phyloP scores from a whole-genome alignment of 1,140 invertebrate species.

The Meloidogyne hapla region DNA sequence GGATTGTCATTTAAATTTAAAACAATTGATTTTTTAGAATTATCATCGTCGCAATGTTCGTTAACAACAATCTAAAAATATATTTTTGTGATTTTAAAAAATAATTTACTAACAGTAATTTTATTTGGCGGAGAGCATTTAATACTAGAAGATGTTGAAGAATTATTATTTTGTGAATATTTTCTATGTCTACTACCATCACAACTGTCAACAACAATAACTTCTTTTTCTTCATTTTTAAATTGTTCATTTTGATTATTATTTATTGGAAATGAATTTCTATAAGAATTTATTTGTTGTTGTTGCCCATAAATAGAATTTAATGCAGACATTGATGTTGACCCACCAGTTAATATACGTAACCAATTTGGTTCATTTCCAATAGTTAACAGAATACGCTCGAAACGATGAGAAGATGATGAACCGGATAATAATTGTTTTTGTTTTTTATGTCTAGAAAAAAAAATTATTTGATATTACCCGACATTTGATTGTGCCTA shows the following conservation, averaged over 20 bases:
- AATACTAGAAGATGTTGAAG: too few species aligned
- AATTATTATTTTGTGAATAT: too few species aligned
- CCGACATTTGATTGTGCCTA: too few species aligned
- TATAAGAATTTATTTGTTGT: background rate
- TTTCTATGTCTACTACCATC: too few species aligned
- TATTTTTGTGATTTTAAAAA: background rate
- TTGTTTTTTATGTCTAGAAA: slow-evolving; percentile 52
- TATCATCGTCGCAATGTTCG: background rate
- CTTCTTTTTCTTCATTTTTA: background rate
- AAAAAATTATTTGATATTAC: background rate
- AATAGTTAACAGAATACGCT: slow-evolving; percentile 45
- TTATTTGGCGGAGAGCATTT: too few species aligned
- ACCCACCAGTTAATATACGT: slow-evolving; percentile 34
- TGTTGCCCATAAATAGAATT: background rate
- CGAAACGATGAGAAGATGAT: slow-evolving; percentile 39
- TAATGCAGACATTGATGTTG: slow-evolving; percentile 14
- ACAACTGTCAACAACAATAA: too few species aligned
- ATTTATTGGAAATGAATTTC: slow-evolving; percentile 1
- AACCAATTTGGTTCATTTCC: slow-evolving; percentile 49
- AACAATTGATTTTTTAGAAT: background rate
- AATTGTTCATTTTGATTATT: background rate
- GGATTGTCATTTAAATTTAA: background rate
- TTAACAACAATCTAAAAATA: background rate
- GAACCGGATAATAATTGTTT: slow-evolving; percentile 48
- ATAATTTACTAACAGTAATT: too few species aligned